Conservation (phyloP, 2,797 vertebrate species). For the Enteromius trimaculatus region DNA sequence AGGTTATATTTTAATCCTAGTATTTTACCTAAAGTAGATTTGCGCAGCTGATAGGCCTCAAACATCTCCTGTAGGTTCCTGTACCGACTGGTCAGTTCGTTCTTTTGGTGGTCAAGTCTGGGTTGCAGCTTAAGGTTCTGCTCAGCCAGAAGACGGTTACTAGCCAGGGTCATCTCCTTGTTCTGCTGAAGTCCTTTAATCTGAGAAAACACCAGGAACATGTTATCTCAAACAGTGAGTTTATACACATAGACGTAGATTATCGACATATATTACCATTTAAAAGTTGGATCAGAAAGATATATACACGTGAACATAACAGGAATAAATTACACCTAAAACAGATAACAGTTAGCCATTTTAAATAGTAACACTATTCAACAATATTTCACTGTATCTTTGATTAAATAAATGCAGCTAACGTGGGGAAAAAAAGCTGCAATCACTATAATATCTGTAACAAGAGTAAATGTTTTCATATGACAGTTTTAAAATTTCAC, state of each 20-base stretch:
- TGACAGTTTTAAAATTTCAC: neutral
- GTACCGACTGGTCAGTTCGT: constrained; percentile 85
- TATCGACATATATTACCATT: too few relatives aligned
- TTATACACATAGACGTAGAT: too few relatives aligned
- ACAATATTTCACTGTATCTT: neutral
- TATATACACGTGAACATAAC: neutral
- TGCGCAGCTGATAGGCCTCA: constrained; percentile 93
- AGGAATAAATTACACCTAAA: neutral
- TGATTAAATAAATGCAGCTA: neutral
- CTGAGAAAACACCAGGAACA: constrained; percentile 67
- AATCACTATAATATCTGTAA: neutral
- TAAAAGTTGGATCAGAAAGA: too few relatives aligned
- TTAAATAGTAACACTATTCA: neutral
- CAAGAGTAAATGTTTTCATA: constrained; percentile 4
- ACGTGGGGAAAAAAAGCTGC: neutral
- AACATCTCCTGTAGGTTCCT: constrained; percentile 85
- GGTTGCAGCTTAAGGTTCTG: constrained; percentile 92
- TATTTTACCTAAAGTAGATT: constrained; percentile 88
- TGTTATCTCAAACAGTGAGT: neutral
- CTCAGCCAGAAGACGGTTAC: constrained; percentile 92
- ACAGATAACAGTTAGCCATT: neutral
- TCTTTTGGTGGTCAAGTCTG: constrained; percentile 86
- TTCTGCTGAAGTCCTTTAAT: constrained; percentile 89
- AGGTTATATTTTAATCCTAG: neutral
- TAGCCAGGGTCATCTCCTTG: constrained; percentile 90